Evolutionary conservation across 2,888 invertebrate species (phyloP), one percentile per base, ranked within the genome.

Genomic region (Pristionchus fissidentatus): DNA sequence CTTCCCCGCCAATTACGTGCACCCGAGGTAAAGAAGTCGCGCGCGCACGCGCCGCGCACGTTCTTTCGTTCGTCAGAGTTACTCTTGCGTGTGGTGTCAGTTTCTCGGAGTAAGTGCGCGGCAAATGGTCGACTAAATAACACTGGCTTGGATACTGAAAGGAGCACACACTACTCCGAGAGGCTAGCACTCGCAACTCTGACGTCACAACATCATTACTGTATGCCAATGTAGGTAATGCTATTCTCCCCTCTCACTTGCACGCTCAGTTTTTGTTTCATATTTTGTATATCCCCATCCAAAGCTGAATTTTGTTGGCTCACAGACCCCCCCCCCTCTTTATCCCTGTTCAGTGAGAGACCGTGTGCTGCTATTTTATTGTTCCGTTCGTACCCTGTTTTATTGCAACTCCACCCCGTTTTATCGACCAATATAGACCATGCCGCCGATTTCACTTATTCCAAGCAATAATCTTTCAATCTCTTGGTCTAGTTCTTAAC

Each of bases 1-100:
- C 32, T 92, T 92, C 86, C 92, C 92, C 0, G 86, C 92, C 32
- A 91, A 89, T 84, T 92, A 92, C 86, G 92, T 92, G 22, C 88
- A 90, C 84, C 73, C 89, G 41, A 86, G 87, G 87, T 85, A 80
- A 86, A 57, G 22, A 49, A 55, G 70, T 41, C 70, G 43, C 13
- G 35, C 7, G 2, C 35, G 8, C 35, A 13, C 10, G 70, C 41
- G 22, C 32, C 49, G 29, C 49, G 26, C 77, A 29, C 77, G 38
- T 32, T 10, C 35, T 32, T 41, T 38, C 75, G 32, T 43, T 49
- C 73, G 13, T n/a, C 75, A 52, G 52, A 15, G 52, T 75, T 52
- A 41, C 52, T 77, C 15, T n/a, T 13, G n/a, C 22, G 52, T 15
- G 52, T 52, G 22, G 52, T 52, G 22, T 52, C 52, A 52, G 13